Evolutionary conservation across 2,113 vertebrate species (phyloP).

Genomic region (Macrotis lagotis): DNA sequence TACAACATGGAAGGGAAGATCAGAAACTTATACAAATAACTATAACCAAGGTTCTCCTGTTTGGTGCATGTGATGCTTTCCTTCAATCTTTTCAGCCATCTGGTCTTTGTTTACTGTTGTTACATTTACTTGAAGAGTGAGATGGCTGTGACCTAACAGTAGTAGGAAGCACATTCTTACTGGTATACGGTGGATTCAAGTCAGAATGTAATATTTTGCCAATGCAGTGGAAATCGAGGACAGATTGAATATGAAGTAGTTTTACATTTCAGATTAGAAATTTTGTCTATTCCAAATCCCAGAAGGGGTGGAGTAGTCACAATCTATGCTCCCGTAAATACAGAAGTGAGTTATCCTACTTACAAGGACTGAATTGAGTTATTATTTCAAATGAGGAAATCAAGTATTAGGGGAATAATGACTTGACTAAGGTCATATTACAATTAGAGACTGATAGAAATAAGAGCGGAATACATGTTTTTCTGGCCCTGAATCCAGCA

Average conservation of each 20-base stretch:
- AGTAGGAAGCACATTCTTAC: rapidly evolving
- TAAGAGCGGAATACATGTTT: neutral
- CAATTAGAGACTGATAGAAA: neutral
- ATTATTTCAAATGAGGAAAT: neutral
- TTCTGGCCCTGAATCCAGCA: neutral
- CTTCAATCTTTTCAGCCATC: neutral
- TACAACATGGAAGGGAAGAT: neutral
- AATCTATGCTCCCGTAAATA: neutral
- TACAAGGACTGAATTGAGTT: neutral
- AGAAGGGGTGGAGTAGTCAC: neutral
- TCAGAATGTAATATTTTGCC: conserved; percentile 10
- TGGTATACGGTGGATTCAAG: neutral
- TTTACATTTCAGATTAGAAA: neutral
- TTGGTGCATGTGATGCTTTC: neutral
- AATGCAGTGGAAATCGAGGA: conserved; percentile 4
- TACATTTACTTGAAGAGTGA: neutral
- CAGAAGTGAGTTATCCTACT: neutral
- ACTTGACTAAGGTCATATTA: neutral
- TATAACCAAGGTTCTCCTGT: neutral
- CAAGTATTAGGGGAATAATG: neutral
- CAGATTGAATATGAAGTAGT: neutral
- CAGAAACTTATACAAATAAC: neutral
- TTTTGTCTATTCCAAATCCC: neutral
- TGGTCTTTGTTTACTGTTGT: neutral
- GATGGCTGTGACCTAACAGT: neutral